Conservation (phyloP, 2,888 invertebrate genomes). For the Sycophila texana region DNA sequence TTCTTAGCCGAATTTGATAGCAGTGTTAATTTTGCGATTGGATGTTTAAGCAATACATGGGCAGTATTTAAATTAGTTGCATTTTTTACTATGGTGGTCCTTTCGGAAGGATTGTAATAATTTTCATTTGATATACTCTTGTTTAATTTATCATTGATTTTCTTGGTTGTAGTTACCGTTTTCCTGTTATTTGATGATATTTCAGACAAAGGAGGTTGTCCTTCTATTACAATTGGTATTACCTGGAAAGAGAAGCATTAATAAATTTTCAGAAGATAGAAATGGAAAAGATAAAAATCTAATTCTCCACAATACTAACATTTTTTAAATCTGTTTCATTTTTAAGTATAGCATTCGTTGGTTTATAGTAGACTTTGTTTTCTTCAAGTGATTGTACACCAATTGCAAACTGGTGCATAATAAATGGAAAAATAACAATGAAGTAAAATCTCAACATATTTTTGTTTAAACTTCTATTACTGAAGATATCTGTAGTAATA, state of each 20-base stretch:
- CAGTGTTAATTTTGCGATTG: conserved; percentile 4
- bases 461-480: background rate
- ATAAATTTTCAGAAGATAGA: background rate
- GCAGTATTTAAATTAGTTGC: background rate
- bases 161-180: conserved; percentile 3
- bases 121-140: background rate
- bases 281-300: background rate
- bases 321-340: conserved; percentile 14
- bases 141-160: conserved; percentile 18
- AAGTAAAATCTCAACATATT: conserved; percentile 43
- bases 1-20: background rate
- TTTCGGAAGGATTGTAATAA: background rate
- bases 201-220: conserved; percentile 1
- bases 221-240: conserved; percentile 40
- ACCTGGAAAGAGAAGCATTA: conserved; percentile 29
- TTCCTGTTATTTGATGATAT: conserved; percentile 19
- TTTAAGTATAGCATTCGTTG: conserved; percentile 36
- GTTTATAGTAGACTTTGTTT: conserved; percentile 45
- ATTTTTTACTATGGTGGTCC: conserved; percentile 3
- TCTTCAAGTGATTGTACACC: background rate
- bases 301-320: conserved; percentile 25
- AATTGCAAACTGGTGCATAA: conserved; percentile 3
- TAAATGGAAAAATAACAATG: conserved; percentile 16
- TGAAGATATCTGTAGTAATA: too few species aligned
- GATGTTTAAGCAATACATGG: conserved; percentile 3